Conservation (phyloP, 2,797 vertebrate genomes). For the Pipistrellus pipistrellus region DNA sequence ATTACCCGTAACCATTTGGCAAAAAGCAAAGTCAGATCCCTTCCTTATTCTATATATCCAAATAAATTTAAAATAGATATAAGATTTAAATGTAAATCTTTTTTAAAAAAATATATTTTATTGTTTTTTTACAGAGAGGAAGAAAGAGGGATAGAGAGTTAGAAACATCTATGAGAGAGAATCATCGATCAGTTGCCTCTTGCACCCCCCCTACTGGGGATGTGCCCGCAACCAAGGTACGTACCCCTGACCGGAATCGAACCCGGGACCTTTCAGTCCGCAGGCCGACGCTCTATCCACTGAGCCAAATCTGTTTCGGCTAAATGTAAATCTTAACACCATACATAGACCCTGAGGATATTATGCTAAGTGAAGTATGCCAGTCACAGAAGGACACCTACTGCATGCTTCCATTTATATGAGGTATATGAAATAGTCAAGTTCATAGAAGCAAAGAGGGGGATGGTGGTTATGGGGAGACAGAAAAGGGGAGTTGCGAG, state of each 20-base stretch:
- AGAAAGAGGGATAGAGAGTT: too few species aligned
- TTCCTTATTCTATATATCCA: neutral
- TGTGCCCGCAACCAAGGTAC: too few species aligned
- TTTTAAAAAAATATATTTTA: too few species aligned
- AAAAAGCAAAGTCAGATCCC: neutral
- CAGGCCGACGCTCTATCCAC: too few species aligned
- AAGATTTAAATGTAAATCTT: slow-evolving; percentile 33
- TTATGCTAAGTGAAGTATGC: neutral
- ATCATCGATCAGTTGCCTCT: too few species aligned
- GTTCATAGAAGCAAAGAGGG: neutral
- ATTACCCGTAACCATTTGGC: neutral
- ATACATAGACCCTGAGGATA: neutral
- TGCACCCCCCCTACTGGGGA: too few species aligned
- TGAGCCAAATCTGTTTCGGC: too few species aligned
- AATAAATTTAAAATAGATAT: neutral
- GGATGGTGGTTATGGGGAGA: neutral
- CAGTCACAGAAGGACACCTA: neutral
- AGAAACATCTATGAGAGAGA: too few species aligned
- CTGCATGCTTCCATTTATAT: neutral
- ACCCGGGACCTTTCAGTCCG: too few species aligned
- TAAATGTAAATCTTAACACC: slow-evolving; percentile 18
- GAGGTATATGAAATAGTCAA: neutral
- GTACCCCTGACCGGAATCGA: too few species aligned
- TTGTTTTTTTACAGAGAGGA: too few species aligned
- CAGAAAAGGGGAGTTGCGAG: neutral